Conservation (phyloP, 1,140 invertebrate species). For the Atta cephalotes region DNA sequence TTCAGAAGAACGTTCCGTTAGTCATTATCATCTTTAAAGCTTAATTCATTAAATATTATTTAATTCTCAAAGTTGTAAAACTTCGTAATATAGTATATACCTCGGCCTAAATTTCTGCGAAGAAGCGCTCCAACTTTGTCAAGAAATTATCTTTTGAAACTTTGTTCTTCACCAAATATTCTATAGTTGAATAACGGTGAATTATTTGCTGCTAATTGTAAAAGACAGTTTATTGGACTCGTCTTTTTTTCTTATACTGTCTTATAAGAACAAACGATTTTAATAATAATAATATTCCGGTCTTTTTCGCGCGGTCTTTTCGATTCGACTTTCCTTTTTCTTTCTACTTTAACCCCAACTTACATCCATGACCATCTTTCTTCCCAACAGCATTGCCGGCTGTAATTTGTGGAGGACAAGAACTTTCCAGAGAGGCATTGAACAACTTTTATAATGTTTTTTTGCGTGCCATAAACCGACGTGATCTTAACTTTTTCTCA, state of each 20-base stretch:
- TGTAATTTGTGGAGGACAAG: conserved; percentile 53
- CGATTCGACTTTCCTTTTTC: conserved; percentile 31
- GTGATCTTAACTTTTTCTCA: conserved; percentile 44
- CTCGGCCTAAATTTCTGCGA: background rate
- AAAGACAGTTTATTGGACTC: background rate
- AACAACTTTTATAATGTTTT: conserved; percentile 58
- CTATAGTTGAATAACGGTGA: background rate
- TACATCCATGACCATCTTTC: conserved; percentile 50
- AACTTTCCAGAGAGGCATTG: conserved; percentile 41
- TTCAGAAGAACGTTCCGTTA: background rate
- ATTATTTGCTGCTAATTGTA: conserved; percentile 18
- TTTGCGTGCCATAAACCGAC: conserved; percentile 43
- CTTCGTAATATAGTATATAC: background rate
- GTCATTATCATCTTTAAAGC: background rate
- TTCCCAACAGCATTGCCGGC: conserved; percentile 41
- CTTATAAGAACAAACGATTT: background rate
- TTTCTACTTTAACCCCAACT: conserved; percentile 31
- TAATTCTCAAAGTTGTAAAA: conserved; percentile 3
- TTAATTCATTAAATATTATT: conserved; percentile 9
- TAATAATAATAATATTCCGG: conserved; percentile 43
- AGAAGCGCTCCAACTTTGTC: background rate
- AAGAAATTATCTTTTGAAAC: conserved; percentile 3
- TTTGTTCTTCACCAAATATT: background rate
- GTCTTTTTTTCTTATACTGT: background rate
- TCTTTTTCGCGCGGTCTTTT: conserved; percentile 1